Conservation (phyloP, 2,888 invertebrate genomes). For the Drosophila prolongata region DNA sequence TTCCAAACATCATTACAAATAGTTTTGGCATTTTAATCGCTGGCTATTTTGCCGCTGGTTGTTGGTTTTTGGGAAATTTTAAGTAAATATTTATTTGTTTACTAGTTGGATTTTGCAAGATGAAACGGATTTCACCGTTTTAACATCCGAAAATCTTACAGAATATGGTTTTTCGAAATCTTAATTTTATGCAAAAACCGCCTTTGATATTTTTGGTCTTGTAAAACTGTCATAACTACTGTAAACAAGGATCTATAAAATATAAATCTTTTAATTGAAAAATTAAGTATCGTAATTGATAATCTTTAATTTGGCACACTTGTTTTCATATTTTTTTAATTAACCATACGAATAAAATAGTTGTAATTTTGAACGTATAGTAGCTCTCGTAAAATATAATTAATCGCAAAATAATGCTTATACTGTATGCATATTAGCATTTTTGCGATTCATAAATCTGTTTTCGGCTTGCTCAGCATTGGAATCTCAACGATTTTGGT, state of each 20-base stretch:
- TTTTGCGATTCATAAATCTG: conserved; percentile 43
- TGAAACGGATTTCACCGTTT: conserved; percentile 16
- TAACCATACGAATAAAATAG: background rate
- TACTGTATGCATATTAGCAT: conserved; percentile 30
- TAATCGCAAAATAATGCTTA: conserved; percentile 4
- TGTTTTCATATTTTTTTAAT: background rate
- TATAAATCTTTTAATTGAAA: no score
- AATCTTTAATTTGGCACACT: no score
- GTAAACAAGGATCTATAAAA: background rate
- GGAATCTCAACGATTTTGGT: conserved; percentile 61
- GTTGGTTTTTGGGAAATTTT: conserved; percentile 6
- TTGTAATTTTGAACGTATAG: background rate
- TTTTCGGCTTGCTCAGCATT: conserved; percentile 43
- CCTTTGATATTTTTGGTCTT: background rate
- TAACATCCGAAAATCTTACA: conserved; percentile 5
- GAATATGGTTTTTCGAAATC: background rate
- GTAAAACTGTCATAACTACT: background rate
- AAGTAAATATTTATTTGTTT: conserved; percentile 37
- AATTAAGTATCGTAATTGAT: no score
- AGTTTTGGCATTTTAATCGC: conserved; percentile 41
- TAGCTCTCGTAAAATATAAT: background rate
- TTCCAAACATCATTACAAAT: conserved; percentile 34
- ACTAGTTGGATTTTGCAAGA: conserved; percentile 24
- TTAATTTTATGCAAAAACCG: background rate
- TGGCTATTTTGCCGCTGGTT: background rate